phyloP scores from a whole-genome alignment of 2,888 invertebrate species.

The Leistus spinibarbis region DNA sequence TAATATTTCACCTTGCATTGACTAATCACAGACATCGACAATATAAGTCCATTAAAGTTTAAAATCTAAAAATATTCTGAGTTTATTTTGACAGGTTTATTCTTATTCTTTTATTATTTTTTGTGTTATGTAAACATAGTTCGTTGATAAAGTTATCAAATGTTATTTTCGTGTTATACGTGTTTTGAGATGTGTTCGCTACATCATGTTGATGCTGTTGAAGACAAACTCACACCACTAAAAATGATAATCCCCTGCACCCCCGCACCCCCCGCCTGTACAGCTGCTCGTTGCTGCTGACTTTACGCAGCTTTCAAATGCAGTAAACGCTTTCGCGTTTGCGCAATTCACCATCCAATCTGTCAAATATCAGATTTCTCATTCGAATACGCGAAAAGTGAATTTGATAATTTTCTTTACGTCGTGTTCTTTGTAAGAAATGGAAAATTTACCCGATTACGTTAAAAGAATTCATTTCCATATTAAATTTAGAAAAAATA shows the following conservation, averaged over 20 bases:
- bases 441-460: background rate
- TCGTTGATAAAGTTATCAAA: background rate
- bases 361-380: background rate
- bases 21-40: no score
- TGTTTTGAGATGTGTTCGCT: background rate
- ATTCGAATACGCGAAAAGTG: background rate
- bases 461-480: background rate
- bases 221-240: background rate
- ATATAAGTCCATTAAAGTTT: no score
- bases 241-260: background rate
- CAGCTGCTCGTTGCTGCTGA: background rate
- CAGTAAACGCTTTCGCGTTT: background rate
- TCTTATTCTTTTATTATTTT: background rate
- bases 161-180: background rate
- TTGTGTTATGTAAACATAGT: background rate
- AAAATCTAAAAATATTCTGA: no score
- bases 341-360: background rate
- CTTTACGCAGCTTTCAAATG: background rate
- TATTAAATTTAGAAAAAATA: background rate
- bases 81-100: background rate
- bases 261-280: background rate
- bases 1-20: no score
- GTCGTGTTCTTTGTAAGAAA: background rate
- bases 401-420: background rate
- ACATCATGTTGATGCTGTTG: background rate